phyloP scores from a whole-genome alignment of 2,113 vertebrate genomes.

The Lontra canadensis region DNA sequence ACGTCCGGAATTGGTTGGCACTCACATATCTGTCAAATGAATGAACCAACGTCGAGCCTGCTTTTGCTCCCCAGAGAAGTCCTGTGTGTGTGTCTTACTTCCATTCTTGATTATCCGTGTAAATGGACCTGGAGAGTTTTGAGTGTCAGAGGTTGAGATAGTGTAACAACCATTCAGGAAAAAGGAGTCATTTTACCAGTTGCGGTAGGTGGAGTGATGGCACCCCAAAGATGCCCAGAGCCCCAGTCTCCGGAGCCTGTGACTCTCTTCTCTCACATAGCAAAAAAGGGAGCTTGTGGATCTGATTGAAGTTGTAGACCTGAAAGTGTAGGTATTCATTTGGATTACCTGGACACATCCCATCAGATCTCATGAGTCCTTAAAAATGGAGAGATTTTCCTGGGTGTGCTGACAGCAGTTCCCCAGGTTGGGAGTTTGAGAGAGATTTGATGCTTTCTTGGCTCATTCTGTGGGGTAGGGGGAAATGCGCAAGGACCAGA shows the following conservation, averaged over 20 bases:
- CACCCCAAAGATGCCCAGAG: neutral
- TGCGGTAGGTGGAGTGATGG: neutral
- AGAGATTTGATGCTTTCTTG: accelerated
- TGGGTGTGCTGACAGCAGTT: neutral
- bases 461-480: too few relatives aligned
- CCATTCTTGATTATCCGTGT: neutral
- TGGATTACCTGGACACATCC: neutral
- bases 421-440: neutral
- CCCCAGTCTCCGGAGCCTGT: neutral
- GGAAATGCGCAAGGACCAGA: neutral
- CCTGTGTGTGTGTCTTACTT: neutral
- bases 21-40: neutral
- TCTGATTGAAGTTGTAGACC: neutral
- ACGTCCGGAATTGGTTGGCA: neutral
- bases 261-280: neutral
- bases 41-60: neutral
- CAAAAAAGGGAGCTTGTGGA: neutral
- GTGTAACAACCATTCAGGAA: neutral
- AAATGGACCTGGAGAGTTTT: neutral
- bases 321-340: neutral
- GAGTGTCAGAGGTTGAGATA: neutral
- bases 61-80: neutral
- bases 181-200: neutral
- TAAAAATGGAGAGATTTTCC: neutral
- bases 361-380: neutral